Base-by-base conservation (phyloP, 2,888 invertebrate species). In the Keiferia lycopersicella region DNA sequence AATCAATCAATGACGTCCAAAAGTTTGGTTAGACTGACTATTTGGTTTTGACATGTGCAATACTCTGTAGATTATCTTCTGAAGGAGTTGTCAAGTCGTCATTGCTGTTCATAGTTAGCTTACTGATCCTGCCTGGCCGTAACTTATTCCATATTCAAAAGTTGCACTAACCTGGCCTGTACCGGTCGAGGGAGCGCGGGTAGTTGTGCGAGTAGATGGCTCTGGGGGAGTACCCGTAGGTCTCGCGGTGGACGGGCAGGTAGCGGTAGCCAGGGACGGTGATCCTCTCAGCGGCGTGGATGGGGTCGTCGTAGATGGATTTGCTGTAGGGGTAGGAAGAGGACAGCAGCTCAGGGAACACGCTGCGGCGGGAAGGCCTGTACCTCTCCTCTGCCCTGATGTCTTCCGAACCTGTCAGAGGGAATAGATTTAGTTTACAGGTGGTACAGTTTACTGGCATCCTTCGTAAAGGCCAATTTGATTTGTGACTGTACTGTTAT, bases 221-320 rank as follows among this genome's bases (percentile, higher is more conserved):
- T 88, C 97, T 94, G 76, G 97, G 97, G 76, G 96, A 96, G 92
- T 97, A 97, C 71, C 97, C 97, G 92, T 97, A 97, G 81, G 94
- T 95, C 86, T 97, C 97, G 83, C 97, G 95, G 92, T 97, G 97
- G 78, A 97, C 95, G 75, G 97, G 97, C 89, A 96, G 93, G 93
- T 97, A 97, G 92, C 97, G 96, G 94, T 97, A 97, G 80, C 97
- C 97, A 82, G 96, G 96, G 65, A 96, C 95, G 83, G 95, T 93
- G 92, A 97, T 96, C 88, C 97, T 95, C 87, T 96, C 96, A 73
- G 95, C 94, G 73, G 96, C 96, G 79, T 93, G 95, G 69, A 94
- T 87, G 74, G 97, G 96, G 86, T 96, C 96, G 85, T 97, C 96
- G 90, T 94, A 97, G 94, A 97, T 97, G 78, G 96, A 96, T 92